Conservation (phyloP, 2,888 invertebrate species). For the Drosophila imparisetae region DNA sequence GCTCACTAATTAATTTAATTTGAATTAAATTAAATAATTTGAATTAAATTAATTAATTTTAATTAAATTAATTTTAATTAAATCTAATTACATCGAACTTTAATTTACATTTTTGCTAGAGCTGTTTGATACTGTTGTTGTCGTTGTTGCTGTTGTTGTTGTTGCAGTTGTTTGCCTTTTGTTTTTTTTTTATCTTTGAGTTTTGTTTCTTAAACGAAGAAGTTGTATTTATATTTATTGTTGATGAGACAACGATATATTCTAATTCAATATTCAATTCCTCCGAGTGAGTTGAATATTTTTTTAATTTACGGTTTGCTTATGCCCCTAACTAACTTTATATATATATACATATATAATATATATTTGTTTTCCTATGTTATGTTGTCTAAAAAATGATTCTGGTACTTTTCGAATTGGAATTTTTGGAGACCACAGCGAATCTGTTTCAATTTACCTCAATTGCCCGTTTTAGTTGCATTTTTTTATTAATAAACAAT, state of each 20-base stretch:
- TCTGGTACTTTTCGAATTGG: not conserved
- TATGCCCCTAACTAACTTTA: not conserved
- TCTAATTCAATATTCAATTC: not conserved
- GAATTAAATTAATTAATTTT: no score
- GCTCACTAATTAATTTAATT: no score
- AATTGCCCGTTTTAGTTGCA: not conserved
- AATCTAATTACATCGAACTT: not conserved
- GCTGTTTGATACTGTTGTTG: constrained; percentile 23
- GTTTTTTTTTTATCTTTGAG: constrained; percentile 3
- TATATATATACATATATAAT: not conserved
- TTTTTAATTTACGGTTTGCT: not conserved
- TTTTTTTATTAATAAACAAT: not conserved
- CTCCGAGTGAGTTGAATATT: not conserved
- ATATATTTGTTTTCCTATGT: not conserved
- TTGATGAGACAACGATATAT: not conserved
- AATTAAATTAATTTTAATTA: not conserved
- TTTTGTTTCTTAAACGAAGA: not conserved
- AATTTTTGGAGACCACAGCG: not conserved
- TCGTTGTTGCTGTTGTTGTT: constrained; percentile 7
- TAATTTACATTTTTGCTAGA: constrained; percentile 19
- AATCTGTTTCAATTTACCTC: not conserved
- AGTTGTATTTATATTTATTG: not conserved
- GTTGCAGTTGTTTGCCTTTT: constrained; percentile 17
- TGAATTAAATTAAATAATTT: no score
- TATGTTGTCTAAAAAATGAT: not conserved